Evolutionary conservation across 2,113 vertebrate genomes (phyloP).

Genomic region (Phrynosoma platyrhinos): DNA sequence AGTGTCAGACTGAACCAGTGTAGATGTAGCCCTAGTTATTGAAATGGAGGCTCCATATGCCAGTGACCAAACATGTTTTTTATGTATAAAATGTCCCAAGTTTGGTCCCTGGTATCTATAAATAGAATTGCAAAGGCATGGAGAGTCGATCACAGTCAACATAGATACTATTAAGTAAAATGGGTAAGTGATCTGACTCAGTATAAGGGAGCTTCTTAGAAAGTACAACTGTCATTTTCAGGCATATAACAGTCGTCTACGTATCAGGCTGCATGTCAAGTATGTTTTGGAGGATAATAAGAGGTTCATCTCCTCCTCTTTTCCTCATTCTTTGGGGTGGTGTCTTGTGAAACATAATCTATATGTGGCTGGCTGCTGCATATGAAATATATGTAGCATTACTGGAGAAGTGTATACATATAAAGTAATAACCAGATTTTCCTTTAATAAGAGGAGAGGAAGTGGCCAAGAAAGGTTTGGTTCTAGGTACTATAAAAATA

Average conservation of each 20-base stretch:
- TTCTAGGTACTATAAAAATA: not conserved
- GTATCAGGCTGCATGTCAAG: not conserved
- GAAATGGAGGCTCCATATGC: not conserved
- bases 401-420: not conserved
- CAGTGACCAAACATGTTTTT: not conserved
- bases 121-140: not conserved
- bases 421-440: not conserved
- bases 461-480: not conserved
- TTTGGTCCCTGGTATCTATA: not conserved
- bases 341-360: not conserved
- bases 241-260: not conserved
- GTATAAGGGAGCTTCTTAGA: not conserved
- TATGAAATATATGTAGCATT: not conserved
- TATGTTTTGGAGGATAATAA: not conserved
- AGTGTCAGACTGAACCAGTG: too few relatives aligned
- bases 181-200: not conserved
- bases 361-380: not conserved
- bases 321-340: not conserved
- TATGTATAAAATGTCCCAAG: not conserved
- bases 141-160: not conserved
- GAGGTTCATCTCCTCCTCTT: not conserved
- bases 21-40: too few relatives aligned
- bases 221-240: not conserved
- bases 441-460: not conserved
- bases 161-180: not conserved